Percentiles rank a stretch among this genome's conserved stretches.
Evolutionary conservation across 2,113 vertebrate species (phyloP).

Genomic region (Lasiurus cinereus): DNA sequence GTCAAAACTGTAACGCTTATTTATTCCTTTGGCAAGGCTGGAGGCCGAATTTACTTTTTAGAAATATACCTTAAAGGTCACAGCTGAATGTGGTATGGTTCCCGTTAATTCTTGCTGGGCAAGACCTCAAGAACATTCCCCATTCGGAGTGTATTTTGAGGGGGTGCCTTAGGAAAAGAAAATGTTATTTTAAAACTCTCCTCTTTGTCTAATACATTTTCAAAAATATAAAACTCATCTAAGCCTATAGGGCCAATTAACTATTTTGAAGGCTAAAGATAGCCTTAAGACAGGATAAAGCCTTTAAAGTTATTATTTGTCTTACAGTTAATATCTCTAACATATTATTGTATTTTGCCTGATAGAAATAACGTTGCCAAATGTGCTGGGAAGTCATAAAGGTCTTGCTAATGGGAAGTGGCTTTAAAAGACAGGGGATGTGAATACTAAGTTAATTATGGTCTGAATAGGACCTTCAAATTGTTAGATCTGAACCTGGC

Average conservation of each 20-base stretch:
- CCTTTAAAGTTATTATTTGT: slow-evolving; percentile 60
- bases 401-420: slow-evolving; percentile 54
- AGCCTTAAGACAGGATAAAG: slow-evolving; percentile 25
- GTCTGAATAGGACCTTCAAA: neutral
- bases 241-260: slow-evolving; percentile 42
- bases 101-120: slow-evolving; percentile 4
- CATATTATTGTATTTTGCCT: slow-evolving; percentile 49
- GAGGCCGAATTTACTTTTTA: slow-evolving; percentile 26
- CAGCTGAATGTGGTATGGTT: neutral
- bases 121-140: neutral
- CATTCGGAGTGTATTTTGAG: neutral
- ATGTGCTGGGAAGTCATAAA: slow-evolving; percentile 64
- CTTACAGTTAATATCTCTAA: slow-evolving; percentile 13
- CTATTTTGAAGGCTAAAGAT: slow-evolving; percentile 66
- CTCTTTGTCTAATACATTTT: slow-evolving; percentile 14
- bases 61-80: slow-evolving; percentile 51
- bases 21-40: slow-evolving; percentile 47
- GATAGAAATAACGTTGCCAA: slow-evolving; percentile 57
- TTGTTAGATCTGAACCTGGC: neutral
- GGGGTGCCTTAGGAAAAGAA: neutral
- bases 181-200: slow-evolving; percentile 24
- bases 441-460: slow-evolving; percentile 35
- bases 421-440: slow-evolving; percentile 45
- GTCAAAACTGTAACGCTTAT: slow-evolving; percentile 60
- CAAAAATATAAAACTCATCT: slow-evolving; percentile 53